phyloP scores from a whole-genome alignment of 2,797 vertebrate species.

The Parauchenoglanis punctatus region DNA sequence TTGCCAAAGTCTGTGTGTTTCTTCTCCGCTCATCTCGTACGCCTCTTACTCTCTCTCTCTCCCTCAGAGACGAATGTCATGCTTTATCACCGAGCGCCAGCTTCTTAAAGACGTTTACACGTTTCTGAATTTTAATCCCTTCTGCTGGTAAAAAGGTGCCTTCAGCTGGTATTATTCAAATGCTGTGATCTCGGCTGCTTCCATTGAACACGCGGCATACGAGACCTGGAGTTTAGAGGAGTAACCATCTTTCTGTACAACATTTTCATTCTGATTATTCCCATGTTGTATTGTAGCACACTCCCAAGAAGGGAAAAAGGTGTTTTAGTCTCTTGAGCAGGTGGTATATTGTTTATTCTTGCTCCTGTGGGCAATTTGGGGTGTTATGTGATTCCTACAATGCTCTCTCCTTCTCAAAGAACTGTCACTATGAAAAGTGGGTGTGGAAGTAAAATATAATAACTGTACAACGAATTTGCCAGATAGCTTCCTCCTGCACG shows the following conservation, averaged over 20 bases:
- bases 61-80: slow-evolving; percentile 70
- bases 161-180: slow-evolving; percentile 77
- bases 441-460: slow-evolving; percentile 46
- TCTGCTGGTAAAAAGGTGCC: slow-evolving; percentile 70
- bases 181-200: slow-evolving; percentile 72
- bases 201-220: slow-evolving; percentile 55
- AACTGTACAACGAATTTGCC: slow-evolving; percentile 47
- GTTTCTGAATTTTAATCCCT: slow-evolving; percentile 79
- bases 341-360: slow-evolving; percentile 32
- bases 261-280: slow-evolving; percentile 61
- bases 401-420: slow-evolving; percentile 14
- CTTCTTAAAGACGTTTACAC: slow-evolving; percentile 78
- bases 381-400: neutral
- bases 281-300: slow-evolving; percentile 43
- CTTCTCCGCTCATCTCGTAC: slow-evolving; percentile 58
- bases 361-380: slow-evolving; percentile 29
- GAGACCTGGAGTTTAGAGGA: slow-evolving; percentile 59
- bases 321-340: slow-evolving; percentile 14
- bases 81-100: slow-evolving; percentile 76
- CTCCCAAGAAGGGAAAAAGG: slow-evolving; percentile 34
- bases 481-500: slow-evolving; percentile 37
- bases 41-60: slow-evolving; percentile 62
- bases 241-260: slow-evolving; percentile 58
- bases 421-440: slow-evolving; percentile 54
- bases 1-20: slow-evolving; percentile 73